These are phyloP conservation scores for Myripristis jacobus DNA, from an alignment of 2,797 vertebrate species.

Conservation along the genomic window DNA sequence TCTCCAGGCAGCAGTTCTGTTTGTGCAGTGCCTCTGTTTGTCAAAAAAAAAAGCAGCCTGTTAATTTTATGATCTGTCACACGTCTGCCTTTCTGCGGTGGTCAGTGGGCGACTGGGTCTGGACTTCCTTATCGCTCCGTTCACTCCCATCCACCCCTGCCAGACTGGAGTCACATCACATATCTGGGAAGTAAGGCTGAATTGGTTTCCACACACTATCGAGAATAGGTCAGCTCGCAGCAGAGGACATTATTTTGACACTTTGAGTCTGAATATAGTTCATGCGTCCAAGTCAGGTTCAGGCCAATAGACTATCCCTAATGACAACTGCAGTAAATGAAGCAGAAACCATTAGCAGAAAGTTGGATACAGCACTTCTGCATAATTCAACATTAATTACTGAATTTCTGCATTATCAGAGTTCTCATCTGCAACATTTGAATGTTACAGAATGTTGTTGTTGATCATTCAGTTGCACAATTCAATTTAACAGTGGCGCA, in stretches of 20 bases:
- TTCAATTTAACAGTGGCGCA: conserved; percentile 61
- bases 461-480: conserved; percentile 47
- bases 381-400: conserved; percentile 19
- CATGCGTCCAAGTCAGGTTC: conserved; percentile 22
- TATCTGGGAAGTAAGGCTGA: conserved; percentile 53
- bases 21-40: conserved; percentile 74
- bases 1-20: conserved; percentile 78
- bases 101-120: conserved; percentile 52
- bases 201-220: conserved; percentile 57
- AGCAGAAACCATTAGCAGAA: conserved; percentile 17
- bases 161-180: conserved; percentile 71
- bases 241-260: conserved; percentile 53
- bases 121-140: conserved; percentile 74
- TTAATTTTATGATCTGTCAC: conserved; percentile 82
- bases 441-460: no score
- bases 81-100: conserved; percentile 56
- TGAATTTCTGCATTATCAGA: neutral
- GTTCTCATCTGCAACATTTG: conserved; percentile 55
- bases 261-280: conserved; percentile 54
- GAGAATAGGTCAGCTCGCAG: conserved; percentile 62
- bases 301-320: conserved; percentile 2
- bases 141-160: conserved; percentile 70
- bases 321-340: conserved; percentile 13
- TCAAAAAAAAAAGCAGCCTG: conserved; percentile 72
- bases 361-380: neutral